Evolutionary conservation across 2,888 invertebrate species (phyloP).

Genomic region (Tetragnatha montana): DNA sequence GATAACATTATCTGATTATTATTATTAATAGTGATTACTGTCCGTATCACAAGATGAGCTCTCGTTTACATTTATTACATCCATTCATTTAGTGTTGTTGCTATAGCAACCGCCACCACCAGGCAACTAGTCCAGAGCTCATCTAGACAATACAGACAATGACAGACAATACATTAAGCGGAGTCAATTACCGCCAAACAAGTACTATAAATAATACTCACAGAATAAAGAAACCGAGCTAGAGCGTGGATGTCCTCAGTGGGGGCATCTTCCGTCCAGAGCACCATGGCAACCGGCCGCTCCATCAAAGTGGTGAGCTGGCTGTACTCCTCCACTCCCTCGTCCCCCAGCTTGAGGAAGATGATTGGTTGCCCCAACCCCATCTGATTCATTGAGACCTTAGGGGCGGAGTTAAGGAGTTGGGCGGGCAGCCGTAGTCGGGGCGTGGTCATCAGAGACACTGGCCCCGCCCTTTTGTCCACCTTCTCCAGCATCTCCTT

Average conservation of each 20-base stretch:
- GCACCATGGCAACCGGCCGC: constrained; percentile 88
- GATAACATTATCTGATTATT: too few relatives aligned
- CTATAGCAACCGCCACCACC: too few relatives aligned
- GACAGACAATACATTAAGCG: too few relatives aligned
- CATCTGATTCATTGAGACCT: constrained; percentile 80
- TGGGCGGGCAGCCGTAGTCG: constrained; percentile 83
- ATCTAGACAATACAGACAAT: too few relatives aligned
- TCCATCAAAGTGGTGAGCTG: constrained; percentile 82
- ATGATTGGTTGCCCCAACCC: constrained; percentile 75
- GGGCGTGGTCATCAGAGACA: constrained; percentile 78
- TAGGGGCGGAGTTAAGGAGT: constrained; percentile 83
- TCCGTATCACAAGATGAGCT: too few relatives aligned
- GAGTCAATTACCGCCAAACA: too few relatives aligned
- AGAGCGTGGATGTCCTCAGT: constrained; percentile 51
- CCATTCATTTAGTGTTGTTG: too few relatives aligned
- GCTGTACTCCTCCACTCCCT: background rate
- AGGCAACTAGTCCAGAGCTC: too few relatives aligned
- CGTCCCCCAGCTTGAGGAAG: constrained; percentile 80
- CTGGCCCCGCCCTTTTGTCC: background rate
- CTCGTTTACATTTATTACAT: too few relatives aligned
- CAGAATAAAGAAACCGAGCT: background rate
- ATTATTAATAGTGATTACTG: too few relatives aligned
- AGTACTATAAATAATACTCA: too few relatives aligned
- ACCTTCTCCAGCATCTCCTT: constrained; percentile 72
- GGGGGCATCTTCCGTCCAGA: constrained; percentile 81